These are phyloP conservation scores for Lasioglossum morio DNA, from an alignment of 2,888 invertebrate species.

Conservation along the genomic window DNA sequence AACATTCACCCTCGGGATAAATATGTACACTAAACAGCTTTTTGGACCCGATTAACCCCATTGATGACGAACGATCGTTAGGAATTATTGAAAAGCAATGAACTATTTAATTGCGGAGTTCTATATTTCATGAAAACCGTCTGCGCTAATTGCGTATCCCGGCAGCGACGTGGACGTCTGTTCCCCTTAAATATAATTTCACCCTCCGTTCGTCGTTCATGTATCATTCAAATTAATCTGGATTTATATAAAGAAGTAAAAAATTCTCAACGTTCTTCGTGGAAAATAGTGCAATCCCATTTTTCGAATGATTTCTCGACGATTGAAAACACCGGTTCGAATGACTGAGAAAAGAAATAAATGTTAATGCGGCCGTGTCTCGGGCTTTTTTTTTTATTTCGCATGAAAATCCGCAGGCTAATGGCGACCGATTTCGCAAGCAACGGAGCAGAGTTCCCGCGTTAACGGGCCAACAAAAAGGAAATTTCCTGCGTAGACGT, in stretches of 20 bases:
- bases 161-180: background rate
- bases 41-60: background rate
- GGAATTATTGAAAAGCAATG: no score
- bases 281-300: no score
- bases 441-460: background rate
- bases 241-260: no score
- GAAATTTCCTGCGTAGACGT: slow-evolving; percentile 3
- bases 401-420: background rate
- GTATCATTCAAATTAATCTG: no score
- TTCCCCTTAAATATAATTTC: no score
- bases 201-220: no score
- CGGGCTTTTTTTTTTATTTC: background rate
- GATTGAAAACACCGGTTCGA: background rate
- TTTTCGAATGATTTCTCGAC: no score
- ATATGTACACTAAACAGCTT: no score
- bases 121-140: background rate
- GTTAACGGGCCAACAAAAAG: background rate
- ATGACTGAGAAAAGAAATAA: background rate
- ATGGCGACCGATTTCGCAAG: background rate
- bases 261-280: no score
- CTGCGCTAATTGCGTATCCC: background rate
- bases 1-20: no score
- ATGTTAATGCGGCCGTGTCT: background rate
- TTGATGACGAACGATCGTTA: background rate
- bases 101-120: background rate